A percentile compares a stretch with the other conserved stretches of the same genome.
Evolutionary conservation across 2,888 invertebrate species (phyloP).

Genomic region (Acheta domesticus): DNA sequence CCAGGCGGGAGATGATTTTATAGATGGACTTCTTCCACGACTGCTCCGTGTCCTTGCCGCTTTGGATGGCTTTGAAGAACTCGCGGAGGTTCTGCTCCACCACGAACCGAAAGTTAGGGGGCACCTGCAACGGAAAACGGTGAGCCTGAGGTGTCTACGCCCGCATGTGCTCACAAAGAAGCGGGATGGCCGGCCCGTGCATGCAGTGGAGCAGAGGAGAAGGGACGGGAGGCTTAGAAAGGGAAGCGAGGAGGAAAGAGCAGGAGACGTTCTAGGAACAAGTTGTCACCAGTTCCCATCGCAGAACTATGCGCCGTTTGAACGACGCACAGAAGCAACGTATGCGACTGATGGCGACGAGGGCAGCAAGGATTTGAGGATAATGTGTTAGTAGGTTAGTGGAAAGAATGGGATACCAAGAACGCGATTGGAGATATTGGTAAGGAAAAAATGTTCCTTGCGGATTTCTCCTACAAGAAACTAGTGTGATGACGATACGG

Average conservation of each 20-base stretch:
- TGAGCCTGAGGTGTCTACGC: neutral
- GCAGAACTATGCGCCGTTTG: too few relatives aligned
- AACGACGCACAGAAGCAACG: too few relatives aligned
- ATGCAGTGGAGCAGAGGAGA: slow-evolving; percentile 32
- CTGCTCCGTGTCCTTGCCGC: slow-evolving; percentile 95
- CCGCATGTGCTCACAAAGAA: neutral
- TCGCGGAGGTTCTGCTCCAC: slow-evolving; percentile 97
- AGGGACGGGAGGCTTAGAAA: slow-evolving; percentile 21
- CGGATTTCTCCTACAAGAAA: too few relatives aligned
- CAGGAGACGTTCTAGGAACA: too few relatives aligned
- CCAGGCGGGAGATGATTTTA: slow-evolving; percentile 98
- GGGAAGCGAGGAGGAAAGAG: neutral
- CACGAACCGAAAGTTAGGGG: slow-evolving; percentile 93
- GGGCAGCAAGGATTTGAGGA: too few relatives aligned
- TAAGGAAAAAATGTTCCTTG: too few relatives aligned
- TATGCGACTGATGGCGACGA: too few relatives aligned
- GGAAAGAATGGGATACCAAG: too few relatives aligned
- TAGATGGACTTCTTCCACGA: slow-evolving; percentile 99
- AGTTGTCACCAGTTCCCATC: too few relatives aligned
- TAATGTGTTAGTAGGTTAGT: too few relatives aligned
- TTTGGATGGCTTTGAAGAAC: slow-evolving; percentile 97
- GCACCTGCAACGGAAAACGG: slow-evolving; percentile 71
- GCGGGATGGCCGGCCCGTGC: slow-evolving; percentile 8
- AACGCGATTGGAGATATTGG: too few relatives aligned
- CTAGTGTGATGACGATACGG: too few relatives aligned